A percentile compares a stretch with the other conserved stretches of the same genome.
phyloP scores from a whole-genome alignment of 2,797 vertebrate genomes.

The Gymnopithys bicolor region DNA sequence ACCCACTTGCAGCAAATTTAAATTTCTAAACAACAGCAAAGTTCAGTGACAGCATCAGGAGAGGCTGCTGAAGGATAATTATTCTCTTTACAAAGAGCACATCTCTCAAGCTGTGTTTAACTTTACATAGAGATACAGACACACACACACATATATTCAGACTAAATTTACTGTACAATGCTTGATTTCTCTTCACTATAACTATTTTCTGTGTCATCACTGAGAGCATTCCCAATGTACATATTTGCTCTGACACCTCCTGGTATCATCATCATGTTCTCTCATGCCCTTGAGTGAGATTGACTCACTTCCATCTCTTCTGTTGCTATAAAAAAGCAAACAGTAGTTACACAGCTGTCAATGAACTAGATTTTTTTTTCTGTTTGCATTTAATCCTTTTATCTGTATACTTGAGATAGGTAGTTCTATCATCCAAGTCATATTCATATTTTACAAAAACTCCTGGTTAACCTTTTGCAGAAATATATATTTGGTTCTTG shows the following conservation, averaged over 20 bases:
- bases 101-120: neutral
- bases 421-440: neutral
- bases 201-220: neutral
- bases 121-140: neutral
- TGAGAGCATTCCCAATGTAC: neutral
- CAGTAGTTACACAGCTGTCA: neutral
- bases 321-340: neutral
- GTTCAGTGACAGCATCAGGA: neutral
- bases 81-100: neutral
- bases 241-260: neutral
- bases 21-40: constrained; percentile 1
- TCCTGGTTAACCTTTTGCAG: neutral
- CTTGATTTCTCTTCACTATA: neutral
- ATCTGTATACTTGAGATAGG: neutral
- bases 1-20: constrained; percentile 27
- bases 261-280: neutral
- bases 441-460: neutral
- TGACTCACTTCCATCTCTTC: neutral
- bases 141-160: neutral
- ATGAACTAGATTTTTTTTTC: neutral
- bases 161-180: neutral
- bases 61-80: neutral
- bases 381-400: neutral
- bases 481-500: neutral
- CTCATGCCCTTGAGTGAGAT: neutral